These are phyloP conservation scores for Pagrus major DNA, from an alignment of 2,113 vertebrate species.

Conservation along the genomic window DNA sequence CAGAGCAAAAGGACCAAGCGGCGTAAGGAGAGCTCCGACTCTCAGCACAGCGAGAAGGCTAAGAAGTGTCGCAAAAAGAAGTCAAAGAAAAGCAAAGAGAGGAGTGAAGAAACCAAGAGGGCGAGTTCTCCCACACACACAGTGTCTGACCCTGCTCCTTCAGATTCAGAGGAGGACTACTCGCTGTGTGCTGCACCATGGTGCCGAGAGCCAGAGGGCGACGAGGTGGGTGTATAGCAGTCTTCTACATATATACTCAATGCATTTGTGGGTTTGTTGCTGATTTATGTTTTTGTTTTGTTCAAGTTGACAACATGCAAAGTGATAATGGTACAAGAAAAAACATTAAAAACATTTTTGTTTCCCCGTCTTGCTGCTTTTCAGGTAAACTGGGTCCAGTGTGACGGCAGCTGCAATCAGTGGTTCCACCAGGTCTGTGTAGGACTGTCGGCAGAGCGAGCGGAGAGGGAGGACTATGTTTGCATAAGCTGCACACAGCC, in stretches of 20 bases:
- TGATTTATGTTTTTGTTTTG: background rate
- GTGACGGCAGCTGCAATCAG: constrained; percentile 97
- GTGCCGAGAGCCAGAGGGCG: constrained; percentile 96
- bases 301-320: background rate
- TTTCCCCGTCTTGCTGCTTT: background rate
- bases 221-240: constrained; percentile 88
- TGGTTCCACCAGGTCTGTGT: constrained; percentile 99
- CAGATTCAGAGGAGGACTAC: constrained; percentile 95
- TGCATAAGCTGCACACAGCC: constrained; percentile 91
- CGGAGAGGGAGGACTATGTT: constrained; percentile 97
- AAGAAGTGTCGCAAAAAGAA: constrained; percentile 92
- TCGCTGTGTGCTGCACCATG: constrained; percentile 94
- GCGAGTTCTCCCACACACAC: constrained; percentile 79
- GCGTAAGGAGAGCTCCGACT: constrained; percentile 86
- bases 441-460: constrained; percentile 94
- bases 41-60: constrained; percentile 86
- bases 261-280: background rate
- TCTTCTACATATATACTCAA: background rate
- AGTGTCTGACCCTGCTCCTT: constrained; percentile 86
- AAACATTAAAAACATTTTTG: background rate
- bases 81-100: constrained; percentile 85
- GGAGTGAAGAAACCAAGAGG: constrained; percentile 78
- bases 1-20: constrained; percentile 90
- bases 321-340: background rate
- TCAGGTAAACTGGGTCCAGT: constrained; percentile 99